Conservation (phyloP, 1,140 invertebrate genomes). For the Melipona quadrifasciata region DNA sequence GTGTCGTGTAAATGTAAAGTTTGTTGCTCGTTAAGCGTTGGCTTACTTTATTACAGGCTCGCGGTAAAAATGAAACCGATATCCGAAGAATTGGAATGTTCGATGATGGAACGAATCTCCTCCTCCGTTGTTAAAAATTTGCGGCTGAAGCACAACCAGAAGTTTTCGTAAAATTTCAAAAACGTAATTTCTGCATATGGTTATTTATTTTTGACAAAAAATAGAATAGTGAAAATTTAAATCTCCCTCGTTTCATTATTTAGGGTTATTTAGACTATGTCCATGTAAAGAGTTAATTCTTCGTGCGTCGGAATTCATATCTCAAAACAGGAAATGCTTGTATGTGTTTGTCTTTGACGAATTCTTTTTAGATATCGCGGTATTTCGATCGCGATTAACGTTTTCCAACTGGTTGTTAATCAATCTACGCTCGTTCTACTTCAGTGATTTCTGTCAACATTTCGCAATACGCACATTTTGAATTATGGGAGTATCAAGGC, state of each 20-base stretch:
- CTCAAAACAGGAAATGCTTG: slow-evolving; percentile 11
- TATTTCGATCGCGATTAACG: neutral
- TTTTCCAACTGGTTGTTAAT: slow-evolving; percentile 21
- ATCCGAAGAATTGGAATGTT: neutral
- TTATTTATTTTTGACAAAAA: too few relatives aligned
- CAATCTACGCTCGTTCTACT: slow-evolving; percentile 8
- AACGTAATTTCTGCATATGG: too few relatives aligned
- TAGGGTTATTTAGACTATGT: too few relatives aligned
- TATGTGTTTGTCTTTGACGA: too few relatives aligned
- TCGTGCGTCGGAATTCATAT: neutral
- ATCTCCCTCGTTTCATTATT: too few relatives aligned
- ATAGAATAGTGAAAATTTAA: neutral
- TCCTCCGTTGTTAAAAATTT: neutral
- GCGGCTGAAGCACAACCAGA: too few relatives aligned
- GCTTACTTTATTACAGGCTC: neutral
- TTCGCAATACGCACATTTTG: slow-evolving; percentile 27
- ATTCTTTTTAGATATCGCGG: neutral
- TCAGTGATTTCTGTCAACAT: slow-evolving; percentile 6
- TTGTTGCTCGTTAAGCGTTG: neutral
- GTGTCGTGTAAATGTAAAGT: neutral
- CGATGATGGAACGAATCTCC: neutral
- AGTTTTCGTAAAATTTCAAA: too few relatives aligned
- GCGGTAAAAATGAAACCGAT: neutral
- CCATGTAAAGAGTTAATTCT: neutral
- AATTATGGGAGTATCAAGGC: neutral